Percentiles rank a stretch among this genome's conserved stretches.
Conservation (phyloP, 2,888 invertebrate species). For the Lottia scabra region DNA sequence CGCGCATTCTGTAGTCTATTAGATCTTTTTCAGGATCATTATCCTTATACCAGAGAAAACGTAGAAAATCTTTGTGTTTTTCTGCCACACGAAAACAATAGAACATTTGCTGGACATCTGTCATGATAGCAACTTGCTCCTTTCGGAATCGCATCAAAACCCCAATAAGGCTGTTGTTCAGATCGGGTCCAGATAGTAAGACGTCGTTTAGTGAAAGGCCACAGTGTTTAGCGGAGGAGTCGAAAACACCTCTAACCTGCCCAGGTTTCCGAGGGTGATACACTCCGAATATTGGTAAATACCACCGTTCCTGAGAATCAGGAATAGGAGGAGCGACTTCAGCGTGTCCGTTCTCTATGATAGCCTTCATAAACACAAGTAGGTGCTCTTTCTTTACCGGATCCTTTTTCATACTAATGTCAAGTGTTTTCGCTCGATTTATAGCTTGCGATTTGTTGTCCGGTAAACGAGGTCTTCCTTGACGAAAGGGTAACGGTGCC, state of each 20-base stretch:
- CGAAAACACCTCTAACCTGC: constrained; percentile 32
- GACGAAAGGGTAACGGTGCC: constrained; percentile 24
- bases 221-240: constrained; percentile 28
- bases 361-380: constrained; percentile 20
- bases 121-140: constrained; percentile 12
- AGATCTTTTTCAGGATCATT: constrained; percentile 6
- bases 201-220: constrained; percentile 30
- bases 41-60: constrained; percentile 24
- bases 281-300: constrained; percentile 35
- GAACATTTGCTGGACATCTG: constrained; percentile 23
- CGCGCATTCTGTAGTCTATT: constrained; percentile 26
- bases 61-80: constrained; percentile 17
- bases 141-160: constrained; percentile 17
- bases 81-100: constrained; percentile 11
- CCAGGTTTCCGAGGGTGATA: constrained; percentile 37
- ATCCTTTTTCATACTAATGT: constrained; percentile 12
- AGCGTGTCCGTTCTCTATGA: no score
- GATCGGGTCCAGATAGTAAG: constrained; percentile 19
- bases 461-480: constrained; percentile 1
- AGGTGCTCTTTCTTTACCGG: constrained; percentile 14
- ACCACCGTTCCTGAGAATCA: no score
- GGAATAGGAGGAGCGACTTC: no score
- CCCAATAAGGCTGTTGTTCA: constrained; percentile 19
- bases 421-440: constrained; percentile 15
- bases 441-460: constrained; percentile 26